Evolutionary conservation across 2,113 vertebrate genomes (phyloP), one percentile per base, ranked within the genome.

Genomic region (Oryctolagus cuniculus): DNA sequence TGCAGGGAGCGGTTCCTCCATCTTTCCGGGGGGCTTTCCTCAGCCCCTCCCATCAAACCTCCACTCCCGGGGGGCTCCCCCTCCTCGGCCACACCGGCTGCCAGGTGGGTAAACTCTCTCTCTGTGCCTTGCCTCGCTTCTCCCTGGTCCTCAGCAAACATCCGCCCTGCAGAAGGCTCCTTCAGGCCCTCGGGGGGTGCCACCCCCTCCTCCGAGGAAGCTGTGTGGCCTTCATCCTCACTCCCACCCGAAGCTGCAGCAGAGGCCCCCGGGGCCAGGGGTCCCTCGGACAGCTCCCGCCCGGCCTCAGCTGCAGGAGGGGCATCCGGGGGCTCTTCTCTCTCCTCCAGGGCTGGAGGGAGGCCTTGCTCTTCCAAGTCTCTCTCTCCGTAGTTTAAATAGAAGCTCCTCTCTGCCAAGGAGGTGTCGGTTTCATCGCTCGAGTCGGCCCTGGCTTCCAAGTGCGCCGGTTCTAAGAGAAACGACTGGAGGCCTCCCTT

Each of bases 341-440:
- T 81, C 34, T 94, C 36, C 49, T 97, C 96, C 0, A 11, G 87
- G 9, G 84, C 64, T 17, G 73, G 85, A 16, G 75, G 70, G 2
- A 49, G 74, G n/a, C 19, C 64, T 27, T 72, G 81, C 44, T 96
- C 96, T 93, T 97, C 97, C 91, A 96, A 85, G 51, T 98, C 97
- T 94, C 36, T 98, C 77, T 98, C 98, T 93, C 79, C 84, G 17
- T 97, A 97, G 95, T 97, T 98, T 77, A 98, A 94, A 91, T 98
- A 98, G 94, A 98, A 98, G 91, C 98, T 98, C 94, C 97, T 98
- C 38, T 98, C 97, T 1, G 96, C 95, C 70, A 97, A 98, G 95
- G 96, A 98, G 90, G 97, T 97, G 0, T 89, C 96, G 0, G 96
- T 96, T 36, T 98, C 97, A 0, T 98, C 97, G 0, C 97, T 96